Evolutionary conservation across 64 coral and sea anemone genomes (phyloP).

Genomic region (Pocillopora verrucosa): DNA sequence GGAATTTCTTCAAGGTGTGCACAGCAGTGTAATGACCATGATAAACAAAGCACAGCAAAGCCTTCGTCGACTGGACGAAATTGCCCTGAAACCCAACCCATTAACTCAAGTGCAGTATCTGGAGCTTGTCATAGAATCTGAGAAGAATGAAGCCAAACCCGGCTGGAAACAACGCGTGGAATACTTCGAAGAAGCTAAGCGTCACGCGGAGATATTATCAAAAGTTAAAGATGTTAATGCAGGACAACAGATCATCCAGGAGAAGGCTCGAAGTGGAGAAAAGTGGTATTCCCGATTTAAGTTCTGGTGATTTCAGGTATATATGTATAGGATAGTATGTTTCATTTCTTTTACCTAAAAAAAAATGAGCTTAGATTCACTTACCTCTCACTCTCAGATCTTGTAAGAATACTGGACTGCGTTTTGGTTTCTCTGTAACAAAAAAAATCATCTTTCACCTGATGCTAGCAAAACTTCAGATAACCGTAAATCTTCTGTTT

Average conservation of each 20-base stretch:
- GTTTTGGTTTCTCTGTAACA: no score
- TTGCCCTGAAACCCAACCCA: slow-evolving; percentile 52
- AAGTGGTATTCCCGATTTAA: neutral
- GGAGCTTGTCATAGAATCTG: slow-evolving; percentile 24
- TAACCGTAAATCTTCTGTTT: no score
- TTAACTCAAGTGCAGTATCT: slow-evolving; percentile 16
- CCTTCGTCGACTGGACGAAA: slow-evolving; percentile 7
- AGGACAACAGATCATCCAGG: neutral
- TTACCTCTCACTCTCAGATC: no score
- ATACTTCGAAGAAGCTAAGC: slow-evolving; percentile 17
- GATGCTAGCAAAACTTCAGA: no score
- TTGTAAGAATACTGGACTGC: no score
- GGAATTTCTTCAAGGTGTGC: neutral
- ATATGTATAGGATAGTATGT: neutral
- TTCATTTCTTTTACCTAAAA: neutral
- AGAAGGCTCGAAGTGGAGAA: neutral
- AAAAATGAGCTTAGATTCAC: neutral
- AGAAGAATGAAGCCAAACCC: slow-evolving; percentile 25
- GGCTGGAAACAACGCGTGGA: slow-evolving; percentile 10
- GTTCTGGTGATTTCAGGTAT: neutral
- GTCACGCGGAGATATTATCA: slow-evolving; percentile 25
- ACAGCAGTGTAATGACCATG: neutral
- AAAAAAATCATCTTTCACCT: no score
- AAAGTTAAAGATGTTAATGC: slow-evolving; percentile 21
- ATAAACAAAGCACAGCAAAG: slow-evolving; percentile 6